phyloP scores from a whole-genome alignment of 2,113 vertebrate genomes.

The Odocoileus virginianus region DNA sequence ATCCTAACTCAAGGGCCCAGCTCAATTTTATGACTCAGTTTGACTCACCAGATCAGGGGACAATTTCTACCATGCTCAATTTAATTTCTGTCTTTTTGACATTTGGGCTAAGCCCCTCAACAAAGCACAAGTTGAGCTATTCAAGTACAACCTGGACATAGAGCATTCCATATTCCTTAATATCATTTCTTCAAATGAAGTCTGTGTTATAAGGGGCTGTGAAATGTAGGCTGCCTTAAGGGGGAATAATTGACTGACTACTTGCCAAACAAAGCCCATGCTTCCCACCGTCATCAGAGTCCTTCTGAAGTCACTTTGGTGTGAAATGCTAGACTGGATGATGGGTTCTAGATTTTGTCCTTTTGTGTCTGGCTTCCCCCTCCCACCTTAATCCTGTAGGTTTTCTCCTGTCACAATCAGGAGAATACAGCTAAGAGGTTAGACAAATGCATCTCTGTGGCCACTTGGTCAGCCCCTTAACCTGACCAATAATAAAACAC shows the following conservation, averaged over 20 bases:
- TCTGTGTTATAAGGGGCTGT: not conserved
- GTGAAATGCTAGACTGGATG: not conserved
- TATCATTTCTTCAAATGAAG: not conserved
- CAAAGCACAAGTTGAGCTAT: not conserved
- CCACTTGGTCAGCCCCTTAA: not conserved
- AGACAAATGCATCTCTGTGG: not conserved
- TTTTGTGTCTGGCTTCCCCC: not conserved
- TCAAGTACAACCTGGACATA: not conserved
- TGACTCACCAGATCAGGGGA: not conserved
- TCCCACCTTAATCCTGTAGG: not conserved
- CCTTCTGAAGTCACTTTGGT: not conserved
- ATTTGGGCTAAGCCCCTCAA: not conserved
- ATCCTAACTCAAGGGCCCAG: not conserved
- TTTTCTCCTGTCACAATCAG: not conserved
- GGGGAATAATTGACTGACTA: not conserved
- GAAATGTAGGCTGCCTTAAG: not conserved
- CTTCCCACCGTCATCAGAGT: not conserved
- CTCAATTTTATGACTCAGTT: not conserved
- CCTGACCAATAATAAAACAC: not conserved
- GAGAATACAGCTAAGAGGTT: not conserved
- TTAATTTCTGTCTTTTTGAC: not conserved
- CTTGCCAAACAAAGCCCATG: not conserved
- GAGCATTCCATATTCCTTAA: not conserved
- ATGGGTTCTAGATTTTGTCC: not conserved
- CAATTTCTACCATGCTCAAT: not conserved